phyloP scores from a whole-genome alignment of 2,113 vertebrate species.

The Coregonus clupeaformis region DNA sequence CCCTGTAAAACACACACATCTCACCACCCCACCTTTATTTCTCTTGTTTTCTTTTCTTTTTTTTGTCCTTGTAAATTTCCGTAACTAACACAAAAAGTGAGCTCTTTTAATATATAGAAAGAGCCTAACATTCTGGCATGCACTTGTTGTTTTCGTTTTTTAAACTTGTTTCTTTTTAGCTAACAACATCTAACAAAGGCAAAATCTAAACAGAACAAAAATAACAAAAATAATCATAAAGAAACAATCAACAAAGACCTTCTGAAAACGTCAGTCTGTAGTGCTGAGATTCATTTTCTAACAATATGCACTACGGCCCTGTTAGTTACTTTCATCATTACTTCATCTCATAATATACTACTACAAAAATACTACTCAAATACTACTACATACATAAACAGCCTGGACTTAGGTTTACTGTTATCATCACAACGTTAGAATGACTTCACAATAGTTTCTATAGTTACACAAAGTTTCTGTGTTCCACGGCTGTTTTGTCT shows the following conservation, averaged over 20 bases:
- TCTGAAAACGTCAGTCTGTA: conserved; percentile 11
- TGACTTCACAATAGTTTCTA: conserved; percentile 27
- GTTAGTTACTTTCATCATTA: not conserved
- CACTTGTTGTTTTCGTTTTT: conserved; percentile 16
- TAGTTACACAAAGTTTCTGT: too few relatives aligned
- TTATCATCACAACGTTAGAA: conserved; percentile 22
- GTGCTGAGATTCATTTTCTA: conserved; percentile 13
- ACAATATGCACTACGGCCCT: conserved; percentile 20
- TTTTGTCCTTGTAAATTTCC: conserved; percentile 9
- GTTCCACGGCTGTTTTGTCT: conserved; percentile 8
- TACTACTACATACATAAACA: conserved; percentile 13
- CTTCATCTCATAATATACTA: conserved; percentile 16
- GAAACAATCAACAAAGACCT: conserved; percentile 27
- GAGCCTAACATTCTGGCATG: conserved; percentile 32
- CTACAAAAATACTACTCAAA: conserved; percentile 14
- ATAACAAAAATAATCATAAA: conserved; percentile 1
- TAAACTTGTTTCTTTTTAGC: not conserved
- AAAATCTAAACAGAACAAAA: conserved; percentile 14
- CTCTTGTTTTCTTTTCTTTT: conserved; percentile 6
- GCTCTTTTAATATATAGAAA: conserved; percentile 10
- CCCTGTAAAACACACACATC: conserved; percentile 31
- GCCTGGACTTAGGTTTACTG: conserved; percentile 11
- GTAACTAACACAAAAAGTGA: conserved; percentile 22
- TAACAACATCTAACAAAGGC: conserved; percentile 26
- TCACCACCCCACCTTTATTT: conserved; percentile 21